A percentile compares a stretch with the other conserved stretches of the same genome.
These are phyloP conservation scores for Drosophila fungiperda DNA, from an alignment of 2,888 invertebrate genomes.

Conservation along the genomic window DNA sequence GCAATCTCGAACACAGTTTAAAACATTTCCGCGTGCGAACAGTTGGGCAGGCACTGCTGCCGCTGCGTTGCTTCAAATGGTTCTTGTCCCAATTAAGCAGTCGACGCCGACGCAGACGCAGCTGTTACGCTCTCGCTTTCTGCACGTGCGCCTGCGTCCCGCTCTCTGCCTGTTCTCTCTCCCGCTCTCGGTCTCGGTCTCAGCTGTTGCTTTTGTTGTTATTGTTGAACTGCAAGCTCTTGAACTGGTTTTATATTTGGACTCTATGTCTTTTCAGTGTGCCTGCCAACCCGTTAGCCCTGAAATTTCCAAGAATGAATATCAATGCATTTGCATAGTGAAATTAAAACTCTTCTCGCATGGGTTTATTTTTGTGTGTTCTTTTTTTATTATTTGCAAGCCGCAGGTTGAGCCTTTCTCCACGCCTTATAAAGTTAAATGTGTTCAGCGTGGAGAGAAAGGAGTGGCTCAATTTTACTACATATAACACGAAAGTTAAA, in stretches of 20 bases:
- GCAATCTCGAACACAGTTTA: constrained; percentile 47
- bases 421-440: constrained; percentile 22
- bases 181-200: constrained; percentile 9
- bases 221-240: constrained; percentile 52
- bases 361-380: not conserved
- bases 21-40: constrained; percentile 49
- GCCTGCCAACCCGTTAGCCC: constrained; percentile 64
- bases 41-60: constrained; percentile 48
- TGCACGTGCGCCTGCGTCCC: constrained; percentile 66
- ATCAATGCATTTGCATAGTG: constrained; percentile 61
- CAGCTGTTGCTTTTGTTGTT: constrained; percentile 21
- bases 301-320: constrained; percentile 72
- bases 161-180: constrained; percentile 38
- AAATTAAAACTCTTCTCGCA: constrained; percentile 39
- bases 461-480: constrained; percentile 38
- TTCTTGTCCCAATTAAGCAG: constrained; percentile 65
- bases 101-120: constrained; percentile 22
- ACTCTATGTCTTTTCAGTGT: constrained; percentile 36
- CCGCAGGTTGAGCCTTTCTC: constrained; percentile 65
- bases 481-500: constrained; percentile 68
- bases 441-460: not conserved
- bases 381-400: constrained; percentile 23
- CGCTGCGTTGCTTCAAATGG: constrained; percentile 28
- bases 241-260: constrained; percentile 65
- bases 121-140: constrained; percentile 49